Percentiles rank a stretch among this genome's conserved stretches.
Evolutionary conservation across 2,797 vertebrate genomes (phyloP).

Genomic region (Intellagama lesueurii): DNA sequence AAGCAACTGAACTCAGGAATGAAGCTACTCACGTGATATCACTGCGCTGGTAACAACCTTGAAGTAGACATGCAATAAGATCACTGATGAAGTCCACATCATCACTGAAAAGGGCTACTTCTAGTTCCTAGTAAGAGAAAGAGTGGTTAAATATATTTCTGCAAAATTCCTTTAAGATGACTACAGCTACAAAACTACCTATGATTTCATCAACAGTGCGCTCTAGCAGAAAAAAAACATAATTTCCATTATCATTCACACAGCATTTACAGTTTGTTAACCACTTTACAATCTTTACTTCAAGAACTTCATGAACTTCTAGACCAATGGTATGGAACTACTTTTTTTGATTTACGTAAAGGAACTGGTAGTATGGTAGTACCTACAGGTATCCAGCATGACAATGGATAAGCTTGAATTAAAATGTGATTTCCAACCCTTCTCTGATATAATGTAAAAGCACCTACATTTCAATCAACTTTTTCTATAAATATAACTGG

Average conservation of each 20-base stretch:
- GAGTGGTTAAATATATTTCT: slow-evolving; percentile 54
- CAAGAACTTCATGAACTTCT: not conserved
- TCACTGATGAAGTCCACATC: slow-evolving; percentile 93
- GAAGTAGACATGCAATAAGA: slow-evolving; percentile 92
- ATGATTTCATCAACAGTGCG: not conserved
- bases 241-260: not conserved
- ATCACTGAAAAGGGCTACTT: slow-evolving; percentile 92
- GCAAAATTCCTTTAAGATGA: slow-evolving; percentile 21
- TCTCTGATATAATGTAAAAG: no score
- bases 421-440: not conserved
- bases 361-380: not conserved
- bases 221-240: not conserved
- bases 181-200: not conserved
- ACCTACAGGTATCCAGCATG: not conserved
- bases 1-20: slow-evolving; percentile 13
- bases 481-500: not conserved
- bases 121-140: slow-evolving; percentile 87
- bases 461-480: not conserved
- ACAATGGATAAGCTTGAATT: not conserved
- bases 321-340: not conserved
- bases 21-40: slow-evolving; percentile 94
- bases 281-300: not conserved
- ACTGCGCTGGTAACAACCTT: slow-evolving; percentile 96
- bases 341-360: not conserved
- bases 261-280: not conserved